Evolutionary conservation across 2,888 invertebrate species (phyloP), one percentile per base, ranked within the genome.

Genomic region (Hydrotaea cyrtoneurina): DNA sequence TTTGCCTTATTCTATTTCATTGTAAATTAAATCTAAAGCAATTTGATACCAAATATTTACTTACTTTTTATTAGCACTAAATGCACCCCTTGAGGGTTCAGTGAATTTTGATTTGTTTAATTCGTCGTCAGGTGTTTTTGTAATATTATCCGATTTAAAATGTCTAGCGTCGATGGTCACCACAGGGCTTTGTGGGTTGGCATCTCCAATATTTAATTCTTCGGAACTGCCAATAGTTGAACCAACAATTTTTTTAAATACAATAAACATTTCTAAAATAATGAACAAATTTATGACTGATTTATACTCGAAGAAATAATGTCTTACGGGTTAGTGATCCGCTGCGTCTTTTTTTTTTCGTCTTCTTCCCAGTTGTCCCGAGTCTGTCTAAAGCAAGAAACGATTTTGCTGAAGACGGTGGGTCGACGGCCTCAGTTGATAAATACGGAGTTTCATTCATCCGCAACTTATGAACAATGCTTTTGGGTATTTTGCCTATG

Each of bases 321-420:
- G n/a, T 50, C 79, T 94, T 94, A 96, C 97, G 94, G 93, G 97
- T 97, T 87, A 97, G 93, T 88, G 97, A 97, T 88, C 97, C 97
- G 94, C 97, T 97, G 88, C 96, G 94, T 89, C 97, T 94, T 92
- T 97, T 96, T 92, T 96, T 97, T 90, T 95, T 95, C 89, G 93
- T 94, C 87, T 94, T 94, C 57, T 83, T 76, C 2, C 75, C 43
- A 39, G 3, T 39, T 21, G 82, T 64, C 31, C 66, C 64, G 17
- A 31, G 43, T 62, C 43, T 85, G 93, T 19, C 15, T 83, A 78
- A 74, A 11, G 72, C 0, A 83, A 84, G 39, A 46, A 21, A 50
- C 3, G 57, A 50, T 15, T 17, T 39, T 50, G 23, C 66, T 31
- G 53, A 36, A 0, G 69, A 50, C n/a, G 13, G 4, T 50, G 50